Percentiles rank a stretch among this genome's conserved stretches.
These are phyloP conservation scores for Drosophila neonasuta DNA, from an alignment of 2,888 invertebrate genomes.

Conservation along the genomic window DNA sequence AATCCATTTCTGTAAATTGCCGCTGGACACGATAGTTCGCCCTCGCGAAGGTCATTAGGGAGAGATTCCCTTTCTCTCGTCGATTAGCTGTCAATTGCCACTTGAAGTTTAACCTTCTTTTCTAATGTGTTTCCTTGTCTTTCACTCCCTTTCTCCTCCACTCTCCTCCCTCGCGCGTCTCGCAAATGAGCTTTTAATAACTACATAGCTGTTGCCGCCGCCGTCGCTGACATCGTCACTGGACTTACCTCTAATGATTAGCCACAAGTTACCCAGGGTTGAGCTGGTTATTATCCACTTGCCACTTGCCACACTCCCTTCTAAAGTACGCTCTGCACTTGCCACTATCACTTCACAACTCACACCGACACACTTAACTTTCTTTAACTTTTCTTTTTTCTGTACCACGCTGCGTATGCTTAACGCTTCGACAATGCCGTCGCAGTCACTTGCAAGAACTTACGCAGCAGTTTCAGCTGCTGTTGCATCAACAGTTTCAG, in stretches of 20 bases:
- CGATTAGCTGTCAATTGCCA: background rate
- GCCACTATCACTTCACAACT: background rate
- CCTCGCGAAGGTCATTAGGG: conserved; percentile 8
- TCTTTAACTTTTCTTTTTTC: background rate
- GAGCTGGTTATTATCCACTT: conserved; percentile 52
- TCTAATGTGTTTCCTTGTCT: conserved; percentile 26
- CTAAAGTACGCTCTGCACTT: conserved; percentile 2
- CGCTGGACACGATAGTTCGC: background rate
- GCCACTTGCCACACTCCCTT: conserved; percentile 23
- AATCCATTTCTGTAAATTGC: background rate
- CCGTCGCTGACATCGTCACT: conserved; percentile 11
- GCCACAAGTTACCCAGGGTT: conserved; percentile 81
- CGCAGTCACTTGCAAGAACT: conserved; percentile 76
- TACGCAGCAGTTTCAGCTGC: conserved; percentile 81
- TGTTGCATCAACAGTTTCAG: conserved; percentile 81
- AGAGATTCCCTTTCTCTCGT: background rate
- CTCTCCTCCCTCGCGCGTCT: background rate
- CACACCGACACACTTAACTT: background rate
- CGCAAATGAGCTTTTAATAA: conserved; percentile 66
- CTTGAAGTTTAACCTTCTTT: conserved; percentile 2
- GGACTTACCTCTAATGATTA: conserved; percentile 77
- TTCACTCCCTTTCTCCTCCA: background rate
- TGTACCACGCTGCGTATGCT: conserved; percentile 54
- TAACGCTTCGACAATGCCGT: conserved; percentile 76
- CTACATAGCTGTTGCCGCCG: conserved; percentile 25